phyloP scores from a whole-genome alignment of 2,113 vertebrate genomes.

The Phalacrocorax brasilianus region DNA sequence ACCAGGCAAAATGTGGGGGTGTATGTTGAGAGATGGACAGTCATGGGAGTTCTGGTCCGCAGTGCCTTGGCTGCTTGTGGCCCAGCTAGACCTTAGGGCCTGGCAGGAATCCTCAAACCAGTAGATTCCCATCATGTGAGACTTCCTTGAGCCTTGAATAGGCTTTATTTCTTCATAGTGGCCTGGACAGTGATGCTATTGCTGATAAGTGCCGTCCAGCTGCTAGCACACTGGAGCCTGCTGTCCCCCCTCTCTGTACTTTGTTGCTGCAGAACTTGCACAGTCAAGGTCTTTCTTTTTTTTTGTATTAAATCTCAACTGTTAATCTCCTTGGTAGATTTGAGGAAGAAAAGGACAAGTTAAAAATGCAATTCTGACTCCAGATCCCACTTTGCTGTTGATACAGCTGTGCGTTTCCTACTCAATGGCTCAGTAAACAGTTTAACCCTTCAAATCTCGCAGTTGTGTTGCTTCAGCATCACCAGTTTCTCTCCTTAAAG shows the following conservation, averaged over 20 bases:
- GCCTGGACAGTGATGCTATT: background rate
- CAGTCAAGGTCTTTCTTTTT: background rate
- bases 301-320: background rate
- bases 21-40: background rate
- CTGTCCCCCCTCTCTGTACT: background rate
- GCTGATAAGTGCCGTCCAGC: background rate
- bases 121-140: background rate
- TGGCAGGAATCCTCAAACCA: background rate
- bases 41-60: background rate
- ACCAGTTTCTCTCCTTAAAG: background rate
- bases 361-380: conserved; percentile 2
- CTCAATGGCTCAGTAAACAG: background rate
- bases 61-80: background rate
- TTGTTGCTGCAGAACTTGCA: background rate
- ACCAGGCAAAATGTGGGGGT: background rate
- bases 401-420: conserved; percentile 46
- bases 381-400: conserved; percentile 29
- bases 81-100: background rate
- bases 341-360: conserved; percentile 6
- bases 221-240: background rate
- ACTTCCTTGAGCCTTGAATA: background rate
- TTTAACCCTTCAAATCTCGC: background rate
- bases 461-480: background rate
- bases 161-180: background rate
- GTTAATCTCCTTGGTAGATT: background rate